phyloP scores from a whole-genome alignment of 2,888 invertebrate species.

The Catocala nupta region DNA sequence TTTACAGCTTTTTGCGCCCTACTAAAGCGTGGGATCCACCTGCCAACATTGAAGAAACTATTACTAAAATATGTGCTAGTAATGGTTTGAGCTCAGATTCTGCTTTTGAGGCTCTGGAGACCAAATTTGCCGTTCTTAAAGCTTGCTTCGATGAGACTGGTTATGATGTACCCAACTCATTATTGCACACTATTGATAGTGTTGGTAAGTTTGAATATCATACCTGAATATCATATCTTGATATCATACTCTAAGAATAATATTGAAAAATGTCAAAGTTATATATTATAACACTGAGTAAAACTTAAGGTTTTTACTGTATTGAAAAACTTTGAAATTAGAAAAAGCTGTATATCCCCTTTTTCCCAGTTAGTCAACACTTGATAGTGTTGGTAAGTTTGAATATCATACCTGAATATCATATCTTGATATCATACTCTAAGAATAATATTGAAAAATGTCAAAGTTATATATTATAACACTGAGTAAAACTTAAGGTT shows the following conservation, averaged over 20 bases:
- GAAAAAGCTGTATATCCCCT: too few species aligned
- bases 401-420: background rate
- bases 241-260: too few species aligned
- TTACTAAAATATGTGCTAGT: conserved; percentile 88
- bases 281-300: too few species aligned
- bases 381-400: conserved; percentile 90
- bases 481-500: too few species aligned
- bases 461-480: too few species aligned
- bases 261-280: too few species aligned
- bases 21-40: conserved; percentile 92
- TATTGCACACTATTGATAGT: conserved; percentile 91
- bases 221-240: too few species aligned
- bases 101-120: conserved; percentile 79
- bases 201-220: conserved; percentile 85
- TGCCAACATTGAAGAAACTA: conserved; percentile 87
- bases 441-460: too few species aligned
- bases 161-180: conserved; percentile 94
- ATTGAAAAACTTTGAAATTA: too few species aligned
- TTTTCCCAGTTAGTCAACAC: too few species aligned
- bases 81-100: conserved; percentile 82
- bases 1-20: conserved; percentile 91
- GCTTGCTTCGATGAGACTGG: conserved; percentile 91
- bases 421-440: too few species aligned
- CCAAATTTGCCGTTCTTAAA: conserved; percentile 90
- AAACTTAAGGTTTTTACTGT: too few species aligned